A percentile compares a stretch with the other conserved stretches of the same genome.
These are phyloP conservation scores for Dryobates pubescens DNA, from an alignment of 2,797 vertebrate genomes.

Conservation along the genomic window DNA sequence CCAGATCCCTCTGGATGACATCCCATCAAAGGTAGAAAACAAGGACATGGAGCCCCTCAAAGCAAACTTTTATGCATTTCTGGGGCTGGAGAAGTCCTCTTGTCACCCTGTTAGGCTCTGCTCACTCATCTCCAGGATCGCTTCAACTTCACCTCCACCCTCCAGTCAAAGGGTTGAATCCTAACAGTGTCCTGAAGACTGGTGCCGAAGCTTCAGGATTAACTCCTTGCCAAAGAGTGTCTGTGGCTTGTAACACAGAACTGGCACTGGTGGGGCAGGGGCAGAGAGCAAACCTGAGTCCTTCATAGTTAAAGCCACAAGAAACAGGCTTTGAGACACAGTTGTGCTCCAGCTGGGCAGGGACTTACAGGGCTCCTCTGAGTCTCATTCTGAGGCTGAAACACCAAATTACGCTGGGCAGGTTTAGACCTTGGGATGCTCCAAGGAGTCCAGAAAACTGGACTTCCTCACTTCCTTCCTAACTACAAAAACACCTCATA, in stretches of 20 bases:
- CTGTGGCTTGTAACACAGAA: background rate
- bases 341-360: background rate
- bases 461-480: background rate
- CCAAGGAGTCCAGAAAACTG: background rate
- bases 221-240: background rate
- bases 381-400: background rate
- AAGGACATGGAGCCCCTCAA: background rate
- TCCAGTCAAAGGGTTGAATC: background rate
- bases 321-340: background rate
- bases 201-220: background rate
- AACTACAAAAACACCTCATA: background rate
- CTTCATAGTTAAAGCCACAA: background rate
- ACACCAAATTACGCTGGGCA: background rate
- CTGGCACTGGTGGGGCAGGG: background rate
- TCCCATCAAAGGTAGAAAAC: background rate
- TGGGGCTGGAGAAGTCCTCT: background rate
- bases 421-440: background rate
- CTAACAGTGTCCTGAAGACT: background rate
- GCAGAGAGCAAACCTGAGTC: background rate
- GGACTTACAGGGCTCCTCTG: background rate
- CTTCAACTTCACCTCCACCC: background rate
- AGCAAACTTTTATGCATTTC: background rate
- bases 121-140: background rate
- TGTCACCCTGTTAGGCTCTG: background rate
- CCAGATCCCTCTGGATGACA: no score